Conservation (phyloP, 2,888 invertebrate genomes). For the Synanthedon tipuliformis region DNA sequence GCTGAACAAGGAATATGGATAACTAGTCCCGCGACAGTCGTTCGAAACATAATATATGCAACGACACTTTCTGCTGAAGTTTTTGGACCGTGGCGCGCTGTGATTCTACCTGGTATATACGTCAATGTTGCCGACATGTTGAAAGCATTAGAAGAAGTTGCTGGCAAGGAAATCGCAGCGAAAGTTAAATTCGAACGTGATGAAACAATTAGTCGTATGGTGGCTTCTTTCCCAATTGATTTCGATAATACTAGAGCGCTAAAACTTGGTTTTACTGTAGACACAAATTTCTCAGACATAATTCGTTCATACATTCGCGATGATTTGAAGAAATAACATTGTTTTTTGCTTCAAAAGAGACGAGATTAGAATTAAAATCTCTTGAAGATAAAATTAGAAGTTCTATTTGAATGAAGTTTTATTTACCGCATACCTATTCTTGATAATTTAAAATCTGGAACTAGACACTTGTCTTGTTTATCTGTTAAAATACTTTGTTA, state of each 20-base stretch:
- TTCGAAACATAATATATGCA: constrained; percentile 36
- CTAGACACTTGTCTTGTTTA: no score
- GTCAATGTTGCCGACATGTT: constrained; percentile 37
- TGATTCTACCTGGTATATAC: constrained; percentile 43
- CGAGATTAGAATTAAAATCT: no score
- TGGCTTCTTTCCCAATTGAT: constrained; percentile 35
- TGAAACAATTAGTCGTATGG: constrained; percentile 29
- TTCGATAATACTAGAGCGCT: constrained; percentile 38
- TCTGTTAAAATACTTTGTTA: no score
- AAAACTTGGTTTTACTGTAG: constrained; percentile 37
- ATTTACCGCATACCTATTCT: no score
- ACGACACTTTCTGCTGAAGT: constrained; percentile 22
- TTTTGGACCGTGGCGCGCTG: constrained; percentile 31
- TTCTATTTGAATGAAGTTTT: no score
- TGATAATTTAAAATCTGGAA: no score
- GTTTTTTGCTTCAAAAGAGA: no score
- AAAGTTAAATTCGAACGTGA: constrained; percentile 31
- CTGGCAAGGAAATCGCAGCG: constrained; percentile 30
- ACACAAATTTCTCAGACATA: constrained; percentile 34
- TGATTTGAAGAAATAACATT: constrained; percentile 6
- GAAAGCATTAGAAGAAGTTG: constrained; percentile 28
- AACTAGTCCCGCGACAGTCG: constrained; percentile 35
- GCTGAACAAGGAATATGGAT: constrained; percentile 37
- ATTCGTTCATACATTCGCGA: constrained; percentile 32
- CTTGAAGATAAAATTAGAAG: no score